These are phyloP conservation scores for Pristis pectinata DNA, from an alignment of 2,797 vertebrate genomes.

Conservation along the genomic window DNA sequence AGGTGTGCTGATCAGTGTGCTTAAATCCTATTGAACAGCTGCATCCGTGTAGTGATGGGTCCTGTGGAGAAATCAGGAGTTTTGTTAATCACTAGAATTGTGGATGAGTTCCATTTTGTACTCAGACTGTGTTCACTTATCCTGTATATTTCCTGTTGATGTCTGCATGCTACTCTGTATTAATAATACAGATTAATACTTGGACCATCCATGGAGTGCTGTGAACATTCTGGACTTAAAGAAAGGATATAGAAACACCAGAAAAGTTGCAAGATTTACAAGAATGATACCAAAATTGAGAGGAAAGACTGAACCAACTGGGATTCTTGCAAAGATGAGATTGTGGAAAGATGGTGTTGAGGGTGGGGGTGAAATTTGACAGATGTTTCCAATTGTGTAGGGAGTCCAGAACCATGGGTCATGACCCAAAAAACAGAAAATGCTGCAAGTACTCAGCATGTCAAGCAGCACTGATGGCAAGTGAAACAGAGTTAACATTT, in stretches of 20 bases:
- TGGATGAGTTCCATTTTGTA: not conserved
- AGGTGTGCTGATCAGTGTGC: not conserved
- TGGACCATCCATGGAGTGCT: not conserved
- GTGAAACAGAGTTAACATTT: too few relatives aligned
- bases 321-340: too few relatives aligned
- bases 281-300: not conserved
- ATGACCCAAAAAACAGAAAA: too few relatives aligned
- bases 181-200: not conserved
- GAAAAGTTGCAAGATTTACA: not conserved
- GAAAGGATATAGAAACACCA: not conserved
- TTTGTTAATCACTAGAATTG: not conserved
- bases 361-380: too few relatives aligned
- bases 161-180: not conserved
- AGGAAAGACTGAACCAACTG: too few relatives aligned
- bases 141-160: not conserved
- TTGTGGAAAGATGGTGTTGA: too few relatives aligned
- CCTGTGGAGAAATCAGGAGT: not conserved
- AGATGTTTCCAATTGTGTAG: too few relatives aligned
- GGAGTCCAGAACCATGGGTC: too few relatives aligned
- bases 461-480: too few relatives aligned
- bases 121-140: too few relatives aligned
- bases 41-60: not conserved
- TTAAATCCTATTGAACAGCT: not conserved
- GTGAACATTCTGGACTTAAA: not conserved
- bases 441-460: too few relatives aligned